Conservation (phyloP, 2,797 vertebrate species). For the Notamacropus eugenii region DNA sequence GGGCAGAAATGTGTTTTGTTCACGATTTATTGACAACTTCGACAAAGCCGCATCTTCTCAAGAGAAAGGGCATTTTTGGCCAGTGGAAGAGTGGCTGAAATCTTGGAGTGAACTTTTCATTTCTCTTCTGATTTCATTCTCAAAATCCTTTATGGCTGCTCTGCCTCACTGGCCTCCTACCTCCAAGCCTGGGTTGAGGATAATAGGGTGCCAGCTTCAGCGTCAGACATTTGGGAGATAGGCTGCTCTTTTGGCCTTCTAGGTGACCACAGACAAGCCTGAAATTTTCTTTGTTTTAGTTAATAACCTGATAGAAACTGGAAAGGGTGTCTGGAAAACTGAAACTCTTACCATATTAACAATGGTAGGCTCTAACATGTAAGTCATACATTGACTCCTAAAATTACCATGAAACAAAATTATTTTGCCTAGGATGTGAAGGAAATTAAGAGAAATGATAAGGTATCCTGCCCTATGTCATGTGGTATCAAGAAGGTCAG, state of each 20-base stretch:
- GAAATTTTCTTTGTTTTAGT: neutral
- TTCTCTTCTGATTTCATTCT: conserved; percentile 1
- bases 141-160: neutral
- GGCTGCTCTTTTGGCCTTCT: neutral
- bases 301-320: neutral
- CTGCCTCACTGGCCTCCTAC: neutral
- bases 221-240: neutral
- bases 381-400: neutral
- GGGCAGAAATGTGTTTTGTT: neutral
- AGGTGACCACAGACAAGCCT: neutral
- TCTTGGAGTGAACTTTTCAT: neutral
- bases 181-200: neutral
- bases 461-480: neutral
- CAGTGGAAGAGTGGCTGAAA: neutral
- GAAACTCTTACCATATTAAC: neutral
- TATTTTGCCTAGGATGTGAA: neutral
- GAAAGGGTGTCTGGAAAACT: neutral
- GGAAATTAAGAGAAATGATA: neutral
- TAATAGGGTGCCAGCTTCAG: neutral
- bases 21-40: neutral
- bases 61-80: neutral
- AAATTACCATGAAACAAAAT: conserved; percentile 1
- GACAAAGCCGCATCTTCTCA: neutral
- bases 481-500: neutral
- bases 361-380: neutral